Evolutionary conservation across 1,140 invertebrate genomes (phyloP).

Genomic region (Drosophila mayri): DNA sequence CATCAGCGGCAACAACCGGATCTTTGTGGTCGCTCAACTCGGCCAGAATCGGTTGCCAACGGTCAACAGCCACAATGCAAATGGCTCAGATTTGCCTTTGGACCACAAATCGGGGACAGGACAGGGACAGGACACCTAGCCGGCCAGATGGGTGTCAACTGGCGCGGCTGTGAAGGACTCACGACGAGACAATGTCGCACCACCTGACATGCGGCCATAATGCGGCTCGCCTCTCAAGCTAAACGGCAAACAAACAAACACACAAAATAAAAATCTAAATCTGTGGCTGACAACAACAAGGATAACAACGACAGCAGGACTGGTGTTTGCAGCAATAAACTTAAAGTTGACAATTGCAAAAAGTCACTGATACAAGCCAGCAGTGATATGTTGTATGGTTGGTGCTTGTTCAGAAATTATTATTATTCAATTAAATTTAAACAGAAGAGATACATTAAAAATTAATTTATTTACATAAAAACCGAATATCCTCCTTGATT

Average conservation of each 20-base stretch:
- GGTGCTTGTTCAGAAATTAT: background rate
- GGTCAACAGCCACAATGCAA: slow-evolving; percentile 65
- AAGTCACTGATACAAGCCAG: slow-evolving; percentile 31
- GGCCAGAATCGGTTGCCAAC: slow-evolving; percentile 55
- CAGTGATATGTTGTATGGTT: background rate
- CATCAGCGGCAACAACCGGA: slow-evolving; percentile 30
- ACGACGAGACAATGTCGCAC: slow-evolving; percentile 71
- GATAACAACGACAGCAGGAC: slow-evolving; percentile 50
- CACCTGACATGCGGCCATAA: slow-evolving; percentile 72
- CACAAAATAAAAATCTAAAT: slow-evolving; percentile 45
- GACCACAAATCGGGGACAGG: slow-evolving; percentile 65
- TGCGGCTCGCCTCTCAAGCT: slow-evolving; percentile 57
- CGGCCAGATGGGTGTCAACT: slow-evolving; percentile 34
- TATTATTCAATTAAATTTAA: background rate
- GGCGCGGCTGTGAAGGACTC: slow-evolving; percentile 69
- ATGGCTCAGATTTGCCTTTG: slow-evolving; percentile 73
- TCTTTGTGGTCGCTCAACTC: slow-evolving; percentile 64
- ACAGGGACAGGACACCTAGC: slow-evolving; percentile 44
- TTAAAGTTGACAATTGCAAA: slow-evolving; percentile 78
- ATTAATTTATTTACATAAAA: background rate
- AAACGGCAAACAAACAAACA: slow-evolving; percentile 48
- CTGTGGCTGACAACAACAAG: slow-evolving; percentile 67
- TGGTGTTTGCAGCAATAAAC: slow-evolving; percentile 60
- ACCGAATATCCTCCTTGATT: background rate
- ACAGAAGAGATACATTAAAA: background rate